Evolutionary conservation across 2,888 invertebrate genomes (phyloP).

Genomic region (Aquatica leii): DNA sequence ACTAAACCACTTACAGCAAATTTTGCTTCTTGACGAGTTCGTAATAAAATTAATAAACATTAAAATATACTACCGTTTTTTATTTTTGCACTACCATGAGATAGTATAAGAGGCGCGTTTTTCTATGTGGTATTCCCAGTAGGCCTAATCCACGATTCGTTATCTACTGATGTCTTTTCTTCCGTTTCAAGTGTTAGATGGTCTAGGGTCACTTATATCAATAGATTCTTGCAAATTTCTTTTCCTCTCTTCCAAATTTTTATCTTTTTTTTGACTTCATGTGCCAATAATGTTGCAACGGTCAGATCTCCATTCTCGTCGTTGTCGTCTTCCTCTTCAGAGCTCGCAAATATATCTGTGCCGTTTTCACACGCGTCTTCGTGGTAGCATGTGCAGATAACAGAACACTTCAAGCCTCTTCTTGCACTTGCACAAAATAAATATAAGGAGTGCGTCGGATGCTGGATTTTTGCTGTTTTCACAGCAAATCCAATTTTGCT

Average conservation of each 20-base stretch:
- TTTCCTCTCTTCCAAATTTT: no score
- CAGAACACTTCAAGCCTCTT: slow-evolving; percentile 2
- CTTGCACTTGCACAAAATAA: slow-evolving; percentile 7
- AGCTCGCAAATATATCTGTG: background rate
- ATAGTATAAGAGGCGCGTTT: slow-evolving; percentile 3
- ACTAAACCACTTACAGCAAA: no score
- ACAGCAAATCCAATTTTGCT: slow-evolving; percentile 6
- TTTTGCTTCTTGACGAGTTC: no score
- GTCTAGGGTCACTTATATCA: no score
- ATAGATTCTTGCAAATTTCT: no score
- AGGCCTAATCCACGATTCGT: background rate
- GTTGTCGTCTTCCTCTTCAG: slow-evolving; percentile 4
- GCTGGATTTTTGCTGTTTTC: background rate
- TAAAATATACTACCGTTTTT: background rate
- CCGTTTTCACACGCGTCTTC: background rate
- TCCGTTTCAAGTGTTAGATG: background rate
- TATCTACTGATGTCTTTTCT: background rate
- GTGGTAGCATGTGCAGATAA: background rate
- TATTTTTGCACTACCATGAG: background rate
- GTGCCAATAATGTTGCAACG: no score
- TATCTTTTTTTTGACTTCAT: no score
- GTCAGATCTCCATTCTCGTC: no score
- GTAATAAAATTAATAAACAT: no score
- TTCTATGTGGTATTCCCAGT: slow-evolving; percentile 1
- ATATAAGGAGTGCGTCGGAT: background rate